Percentiles rank a stretch among this genome's conserved stretches.
These are phyloP conservation scores for Pyrgus malvae DNA, from an alignment of 2,888 invertebrate species.

Conservation along the genomic window DNA sequence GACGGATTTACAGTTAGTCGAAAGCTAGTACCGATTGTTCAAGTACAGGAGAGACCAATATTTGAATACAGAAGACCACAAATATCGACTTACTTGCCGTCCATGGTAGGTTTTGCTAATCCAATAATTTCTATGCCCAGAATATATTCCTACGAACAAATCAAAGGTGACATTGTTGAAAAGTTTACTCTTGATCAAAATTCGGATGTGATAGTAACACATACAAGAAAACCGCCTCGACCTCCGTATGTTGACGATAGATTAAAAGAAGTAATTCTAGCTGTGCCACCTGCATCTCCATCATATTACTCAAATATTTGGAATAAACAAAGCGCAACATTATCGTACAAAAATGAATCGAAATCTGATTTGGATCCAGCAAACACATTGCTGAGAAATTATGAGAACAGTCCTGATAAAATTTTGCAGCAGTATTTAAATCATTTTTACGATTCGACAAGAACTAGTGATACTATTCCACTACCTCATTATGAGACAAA, in stretches of 20 bases:
- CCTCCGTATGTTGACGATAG: conserved; percentile 8
- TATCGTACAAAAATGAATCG: too few relatives aligned
- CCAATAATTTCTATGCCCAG: conserved; percentile 31
- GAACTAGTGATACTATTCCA: too few relatives aligned
- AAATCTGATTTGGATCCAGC: too few relatives aligned
- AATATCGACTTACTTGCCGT: neutral
- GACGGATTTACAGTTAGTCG: neutral
- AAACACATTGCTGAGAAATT: too few relatives aligned
- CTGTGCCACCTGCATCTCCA: neutral
- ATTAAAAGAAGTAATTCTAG: conserved; percentile 7
- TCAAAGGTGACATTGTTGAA: conserved; percentile 37
- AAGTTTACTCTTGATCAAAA: conserved; percentile 40
- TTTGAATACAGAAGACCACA: neutral
- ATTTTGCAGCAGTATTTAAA: too few relatives aligned
- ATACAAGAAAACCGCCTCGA: conserved; percentile 26
- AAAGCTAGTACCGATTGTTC: neutral
- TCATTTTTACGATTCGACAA: too few relatives aligned
- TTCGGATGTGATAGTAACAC: conserved; percentile 38
- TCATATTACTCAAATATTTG: too few relatives aligned
- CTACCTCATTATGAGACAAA: too few relatives aligned
- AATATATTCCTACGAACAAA: conserved; percentile 45
- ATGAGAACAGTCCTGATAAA: too few relatives aligned
- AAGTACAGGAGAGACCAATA: neutral
- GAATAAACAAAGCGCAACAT: too few relatives aligned
- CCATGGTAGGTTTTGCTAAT: neutral